Evolutionary conservation across 2,888 invertebrate genomes (phyloP).

Genomic region (Neuroscelio doddi): DNA sequence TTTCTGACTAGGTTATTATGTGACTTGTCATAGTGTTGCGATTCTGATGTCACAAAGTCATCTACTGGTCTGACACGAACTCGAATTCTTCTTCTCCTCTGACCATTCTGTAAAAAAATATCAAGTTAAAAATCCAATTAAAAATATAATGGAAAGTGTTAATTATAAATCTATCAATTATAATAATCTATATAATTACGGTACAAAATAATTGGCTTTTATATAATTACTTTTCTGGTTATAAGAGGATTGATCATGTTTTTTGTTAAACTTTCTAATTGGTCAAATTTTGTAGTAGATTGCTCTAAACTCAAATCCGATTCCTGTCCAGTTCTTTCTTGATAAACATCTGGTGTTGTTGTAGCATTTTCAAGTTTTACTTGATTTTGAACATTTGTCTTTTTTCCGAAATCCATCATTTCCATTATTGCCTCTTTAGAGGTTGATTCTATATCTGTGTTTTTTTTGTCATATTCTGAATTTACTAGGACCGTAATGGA

Average conservation of each 20-base stretch:
- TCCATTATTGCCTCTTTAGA: constrained; percentile 47
- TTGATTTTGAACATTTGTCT: constrained; percentile 47
- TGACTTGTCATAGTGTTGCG: constrained; percentile 79
- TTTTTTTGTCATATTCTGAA: constrained; percentile 51
- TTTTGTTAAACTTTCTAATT: neutral
- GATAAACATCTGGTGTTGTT: neutral
- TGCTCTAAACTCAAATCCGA: constrained; percentile 8
- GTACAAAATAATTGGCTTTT: neutral
- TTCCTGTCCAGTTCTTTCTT: constrained; percentile 2
- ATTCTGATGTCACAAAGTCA: constrained; percentile 85
- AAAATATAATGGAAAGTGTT: neutral
- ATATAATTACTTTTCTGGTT: constrained; percentile 6
- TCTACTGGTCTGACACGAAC: constrained; percentile 83
- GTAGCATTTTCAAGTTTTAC: constrained; percentile 35
- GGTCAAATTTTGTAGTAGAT: neutral
- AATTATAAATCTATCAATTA: too few relatives aligned
- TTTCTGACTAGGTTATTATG: constrained; percentile 59
- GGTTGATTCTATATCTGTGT: constrained; percentile 14
- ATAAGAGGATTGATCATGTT: constrained; percentile 3
- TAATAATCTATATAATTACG: too few relatives aligned
- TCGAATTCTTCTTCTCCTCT: constrained; percentile 81
- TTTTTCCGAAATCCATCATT: constrained; percentile 55
- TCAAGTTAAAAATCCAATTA: neutral
- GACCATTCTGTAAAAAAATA: constrained; percentile 49
- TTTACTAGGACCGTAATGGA: constrained; percentile 74